Base-by-base conservation (phyloP, 1,140 invertebrate genomes). In the Nomia melanderi region DNA sequence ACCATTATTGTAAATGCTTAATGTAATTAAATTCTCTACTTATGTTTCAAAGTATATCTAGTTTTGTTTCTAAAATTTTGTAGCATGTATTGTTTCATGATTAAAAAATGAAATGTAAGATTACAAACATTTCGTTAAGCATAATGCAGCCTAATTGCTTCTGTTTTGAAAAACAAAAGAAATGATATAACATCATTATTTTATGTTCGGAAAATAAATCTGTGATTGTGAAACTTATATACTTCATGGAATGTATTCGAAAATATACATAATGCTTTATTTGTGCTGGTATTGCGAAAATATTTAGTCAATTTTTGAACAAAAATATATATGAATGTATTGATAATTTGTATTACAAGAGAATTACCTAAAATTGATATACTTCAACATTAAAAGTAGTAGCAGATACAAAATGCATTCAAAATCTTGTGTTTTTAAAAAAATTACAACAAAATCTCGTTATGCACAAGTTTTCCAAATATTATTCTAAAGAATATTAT, bases 51-150 rank as follows among this genome's bases (percentile, higher is more conserved):
- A 25, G 23, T 20, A 56, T 9, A 14, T 27, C 8, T 53, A 73
- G 20, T 31, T 29, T n/a, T 33, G 25, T 75, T 57, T 44, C 2
- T 6, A 59, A 65, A 74, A 74, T 56, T 56, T 25, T 50, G 54
- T 33, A 4, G n/a, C 66, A 29, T 20, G 41, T 2, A 12, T 12
- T 31, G 14, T 20, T 72, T 72, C 6, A 20, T 25, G 29, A 27
- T 33, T 50, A 14, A 25, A 41, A 23, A 11, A 39, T 0, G 25
- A 25, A 25, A 74, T 23, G 6, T 17, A 20, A n/a, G 29, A 3
- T 23, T 12, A 65, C 7, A 27, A 41, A 57, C 20, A 56, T 23
- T 17, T 11, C 25, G 20, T 31, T 17, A 2, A 12, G 20, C 29
- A 23, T 5, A 56, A 23, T 17, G 27, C 29, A 23, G 6, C 6